Evolutionary conservation across 1,140 invertebrate species (phyloP), one percentile per base, ranked within the genome.

Genomic region (Drosophila pachea): DNA sequence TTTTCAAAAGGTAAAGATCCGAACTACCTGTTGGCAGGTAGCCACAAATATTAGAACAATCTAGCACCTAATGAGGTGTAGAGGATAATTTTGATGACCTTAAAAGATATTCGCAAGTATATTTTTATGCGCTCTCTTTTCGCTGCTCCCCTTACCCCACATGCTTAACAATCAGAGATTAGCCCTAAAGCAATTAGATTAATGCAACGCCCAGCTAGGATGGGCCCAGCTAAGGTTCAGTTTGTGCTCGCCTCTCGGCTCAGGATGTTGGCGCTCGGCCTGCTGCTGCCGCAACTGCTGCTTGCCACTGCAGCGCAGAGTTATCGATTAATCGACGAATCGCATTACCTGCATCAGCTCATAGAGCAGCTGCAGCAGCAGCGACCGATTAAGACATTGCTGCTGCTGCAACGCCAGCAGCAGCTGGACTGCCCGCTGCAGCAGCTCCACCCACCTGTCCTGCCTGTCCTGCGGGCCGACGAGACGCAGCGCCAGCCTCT

Each of bases 221-320:
- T 29, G n/a, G 12, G 40, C 35, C 12, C 9, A 38, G 3, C 55
- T 32, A 7, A 2, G 6, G 31, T 7, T 55, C 50, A 68, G 59
- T 62, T 49, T 7, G 7, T 47, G 12, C 2, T 12, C 11, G 14
- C 5, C 2, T 40, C 42, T 68, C 53, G 33, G 49, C 58, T 5
- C 42, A 33, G 9, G 45, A 68, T 68, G 65, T 68, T 12, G 7
- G 7, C 7, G 31, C 12, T 45, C 16, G 8, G 22, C 14, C 29
- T 62, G 9, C 7, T 45, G 4, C 5, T 61, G 7, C 5, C 53
- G 7, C 4, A 22, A 6, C 47, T 32, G 0, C 11, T 32, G 9
- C 36, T 42, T 16, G 8, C 38, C 36, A 9, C 8, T 55, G 6
- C 36, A 16, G 9, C 31, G 7, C 7, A 14, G 5, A 22, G 12